Conservation (phyloP, 2,113 vertebrate genomes). For the Ciconia boyciana region DNA sequence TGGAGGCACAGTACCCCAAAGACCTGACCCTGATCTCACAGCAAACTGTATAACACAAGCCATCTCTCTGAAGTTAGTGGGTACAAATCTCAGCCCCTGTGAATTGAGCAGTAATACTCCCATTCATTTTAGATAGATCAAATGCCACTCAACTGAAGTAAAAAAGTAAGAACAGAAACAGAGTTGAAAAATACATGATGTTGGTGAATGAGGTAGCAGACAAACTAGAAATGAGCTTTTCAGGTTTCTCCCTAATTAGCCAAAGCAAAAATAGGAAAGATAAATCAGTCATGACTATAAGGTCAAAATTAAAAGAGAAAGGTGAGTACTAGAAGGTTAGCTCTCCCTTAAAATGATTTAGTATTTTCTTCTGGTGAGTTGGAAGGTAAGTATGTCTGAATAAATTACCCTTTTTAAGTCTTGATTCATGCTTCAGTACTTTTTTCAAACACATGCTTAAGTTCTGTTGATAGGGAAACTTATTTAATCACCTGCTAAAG, state of each 20-base stretch:
- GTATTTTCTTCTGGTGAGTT: background rate
- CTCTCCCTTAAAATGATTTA: background rate
- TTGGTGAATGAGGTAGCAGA: background rate
- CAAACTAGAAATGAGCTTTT: background rate
- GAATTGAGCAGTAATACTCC: background rate
- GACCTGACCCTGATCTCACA: background rate
- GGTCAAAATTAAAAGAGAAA: background rate
- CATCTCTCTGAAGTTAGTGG: background rate
- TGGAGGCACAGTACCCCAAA: background rate
- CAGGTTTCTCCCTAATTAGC: background rate
- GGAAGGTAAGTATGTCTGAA: conserved; percentile 6
- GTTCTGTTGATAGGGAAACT: conserved; percentile 22
- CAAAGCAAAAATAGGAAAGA: background rate
- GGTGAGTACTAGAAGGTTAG: background rate
- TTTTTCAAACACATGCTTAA: background rate
- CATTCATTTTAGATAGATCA: background rate
- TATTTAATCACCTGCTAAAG: conserved; percentile 27
- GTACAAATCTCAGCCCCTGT: background rate
- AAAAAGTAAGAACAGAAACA: background rate
- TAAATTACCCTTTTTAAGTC: conserved; percentile 9
- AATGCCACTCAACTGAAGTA: background rate
- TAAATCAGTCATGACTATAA: background rate
- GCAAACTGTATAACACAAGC: background rate
- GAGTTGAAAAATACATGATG: background rate
- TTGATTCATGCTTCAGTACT: background rate